Conservation (phyloP, 1,140 invertebrate genomes). For the Limonius californicus region DNA sequence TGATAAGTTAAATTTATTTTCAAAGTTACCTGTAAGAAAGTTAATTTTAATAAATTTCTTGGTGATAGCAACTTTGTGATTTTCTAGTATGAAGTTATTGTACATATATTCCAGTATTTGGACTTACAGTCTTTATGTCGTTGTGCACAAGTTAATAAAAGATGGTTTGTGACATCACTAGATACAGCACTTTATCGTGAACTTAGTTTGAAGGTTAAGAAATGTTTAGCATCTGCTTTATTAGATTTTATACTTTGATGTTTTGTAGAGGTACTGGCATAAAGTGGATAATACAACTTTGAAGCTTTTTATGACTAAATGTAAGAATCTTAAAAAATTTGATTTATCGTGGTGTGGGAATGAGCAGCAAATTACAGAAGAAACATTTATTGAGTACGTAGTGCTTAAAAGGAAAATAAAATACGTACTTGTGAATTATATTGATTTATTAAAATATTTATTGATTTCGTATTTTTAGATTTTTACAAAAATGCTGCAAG, state of each 20-base stretch:
- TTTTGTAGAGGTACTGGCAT: conserved; percentile 54
- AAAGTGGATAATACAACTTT: conserved; percentile 50
- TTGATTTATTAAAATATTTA: conserved; percentile 19
- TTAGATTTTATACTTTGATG: too few species aligned
- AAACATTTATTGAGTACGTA: conserved; percentile 58
- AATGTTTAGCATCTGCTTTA: too few species aligned
- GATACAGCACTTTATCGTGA: conserved; percentile 75
- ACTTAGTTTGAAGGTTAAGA: conserved; percentile 70
- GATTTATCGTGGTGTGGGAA: conserved; percentile 88
- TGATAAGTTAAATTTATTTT: conserved; percentile 22
- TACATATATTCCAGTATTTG: conserved; percentile 71
- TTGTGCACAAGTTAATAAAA: conserved; percentile 70
- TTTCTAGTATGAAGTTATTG: conserved; percentile 54
- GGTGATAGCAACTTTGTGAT: too few species aligned
- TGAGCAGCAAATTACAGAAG: conserved; percentile 57
- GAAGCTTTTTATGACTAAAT: conserved; percentile 52
- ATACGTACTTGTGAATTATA: conserved; percentile 5
- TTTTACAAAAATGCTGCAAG: conserved; percentile 61
- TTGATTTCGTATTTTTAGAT: conserved; percentile 51
- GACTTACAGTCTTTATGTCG: conserved; percentile 73
- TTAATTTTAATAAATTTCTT: conserved; percentile 3
- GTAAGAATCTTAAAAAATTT: conserved; percentile 68
- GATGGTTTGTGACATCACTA: conserved; percentile 68
- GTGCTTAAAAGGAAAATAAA: background rate
- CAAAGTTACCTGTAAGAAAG: conserved; percentile 43